phyloP scores from a whole-genome alignment of 1,140 invertebrate species.

The Brachionus sp. region DNA sequence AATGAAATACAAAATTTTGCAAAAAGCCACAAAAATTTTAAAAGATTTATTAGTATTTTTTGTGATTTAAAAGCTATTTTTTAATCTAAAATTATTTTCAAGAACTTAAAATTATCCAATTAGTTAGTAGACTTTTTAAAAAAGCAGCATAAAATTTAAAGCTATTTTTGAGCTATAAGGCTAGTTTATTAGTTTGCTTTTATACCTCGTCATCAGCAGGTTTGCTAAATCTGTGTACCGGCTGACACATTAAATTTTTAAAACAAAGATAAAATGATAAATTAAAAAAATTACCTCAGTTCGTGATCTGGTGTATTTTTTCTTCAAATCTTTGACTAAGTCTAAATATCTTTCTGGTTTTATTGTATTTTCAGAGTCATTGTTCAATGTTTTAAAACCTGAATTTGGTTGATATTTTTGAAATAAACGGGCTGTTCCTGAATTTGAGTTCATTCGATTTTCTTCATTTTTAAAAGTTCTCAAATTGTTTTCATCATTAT shows the following conservation, averaged over 20 bases:
- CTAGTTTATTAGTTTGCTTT: neutral
- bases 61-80: neutral
- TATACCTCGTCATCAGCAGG: slow-evolving; percentile 36
- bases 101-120: neutral
- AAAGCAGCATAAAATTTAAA: neutral
- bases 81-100: neutral
- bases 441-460: neutral
- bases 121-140: neutral
- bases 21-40: neutral
- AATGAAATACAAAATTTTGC: neutral
- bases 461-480: neutral
- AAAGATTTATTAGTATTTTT: neutral
- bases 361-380: slow-evolving; percentile 20
- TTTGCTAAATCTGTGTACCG: slow-evolving; percentile 9
- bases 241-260: neutral
- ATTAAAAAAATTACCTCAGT: slow-evolving; percentile 34
- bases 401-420: slow-evolving; percentile 16
- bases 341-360: slow-evolving; percentile 32
- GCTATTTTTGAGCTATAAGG: neutral
- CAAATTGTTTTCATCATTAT: slow-evolving; percentile 37
- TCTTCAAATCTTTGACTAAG: slow-evolving; percentile 41
- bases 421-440: neutral
- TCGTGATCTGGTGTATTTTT: slow-evolving; percentile 42
- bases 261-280: neutral
- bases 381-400: neutral